Evolutionary conservation across 2,797 vertebrate genomes (phyloP), one percentile per base, ranked within the genome.

Genomic region (Spondyliosoma cantharus): DNA sequence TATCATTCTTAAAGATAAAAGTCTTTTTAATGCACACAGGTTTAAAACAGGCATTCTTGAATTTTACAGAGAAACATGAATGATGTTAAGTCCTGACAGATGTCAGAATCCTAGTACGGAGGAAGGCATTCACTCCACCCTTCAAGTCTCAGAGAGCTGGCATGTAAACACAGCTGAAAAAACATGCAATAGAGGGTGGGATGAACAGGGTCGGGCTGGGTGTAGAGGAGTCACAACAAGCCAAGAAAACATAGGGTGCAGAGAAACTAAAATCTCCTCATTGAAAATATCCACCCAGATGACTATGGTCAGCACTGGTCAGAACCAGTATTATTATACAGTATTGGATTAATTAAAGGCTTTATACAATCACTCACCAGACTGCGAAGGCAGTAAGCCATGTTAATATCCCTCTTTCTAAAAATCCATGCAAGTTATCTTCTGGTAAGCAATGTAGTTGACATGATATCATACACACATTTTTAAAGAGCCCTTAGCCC

Each of bases 131-230:
- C 75, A 84, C 65, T 22, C 72, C 69, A 81, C 74, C 78, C 78
- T 85, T 84, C 43, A 79, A 72, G 74, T 84, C 80, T 76, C 71
- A 82, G 53, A 81, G 78, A 66, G 53, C 77, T 84, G 83, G 78
- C 82, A 84, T 89, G 88, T 90, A 91, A 92, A 87, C 90, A 91
- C 92, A 94, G 94, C 93, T 94, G 92, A 87, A 73, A 86, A 67
- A 93, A 93, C 91, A 93, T n/a, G 48, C 48, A 67, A 42, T 6
- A 25, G 56, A 76, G 58, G 81, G 64, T 48, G 81, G 68, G 80
- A 80, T 78, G 81, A 69, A 82, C 58, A 22, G 59, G 59, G 58
- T 72, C 67, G 29, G 46, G 76, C 19, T 16, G 50, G 56, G 63
- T 37, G 15, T 2, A 24, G 43, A 80, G 64, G 27, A 84, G n/a